Evolutionary conservation across 2,797 vertebrate genomes (phyloP), one percentile per base, ranked within the genome.

Genomic region (Babyrousa celebensis): DNA sequence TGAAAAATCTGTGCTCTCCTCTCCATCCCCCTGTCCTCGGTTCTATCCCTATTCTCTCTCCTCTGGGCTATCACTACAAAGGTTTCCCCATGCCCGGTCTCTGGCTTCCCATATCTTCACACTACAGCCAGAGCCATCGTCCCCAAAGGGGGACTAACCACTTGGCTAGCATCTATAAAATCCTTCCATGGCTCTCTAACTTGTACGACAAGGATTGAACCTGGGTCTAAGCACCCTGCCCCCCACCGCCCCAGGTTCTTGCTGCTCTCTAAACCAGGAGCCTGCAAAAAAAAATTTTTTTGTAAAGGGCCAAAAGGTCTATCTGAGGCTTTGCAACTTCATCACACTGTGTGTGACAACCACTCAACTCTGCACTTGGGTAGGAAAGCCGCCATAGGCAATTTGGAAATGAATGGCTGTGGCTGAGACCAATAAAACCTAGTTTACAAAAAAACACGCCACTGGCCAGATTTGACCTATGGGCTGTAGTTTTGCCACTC

Each of bases 1-100:
- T 36, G 54, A 70, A 56, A 48, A 48, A 12, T 7, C 2, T 6
- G 20, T 3, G 5, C 23, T 25, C 14, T 60, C 43, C 8, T 79
- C 58, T 23, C 32, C 12, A 23, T 5, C 9, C 21, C 27, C 25
- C 6, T 67, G 54, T 43, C 75, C 20, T 9, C 0, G 1, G 1
- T 40, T 23, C 17, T 7, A 5, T 48, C 20, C 12, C 32, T 4
- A 52, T 3, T 3, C 6, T 21, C 29, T 43, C 27, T 82, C 32
- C 74, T 16, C 54, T 23, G 17, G 40, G 40, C 48, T 54, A 4
- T 4, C 20, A 52, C 56, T n/a, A 12, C 3, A 27, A 60, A 65
- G 20, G 12, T 48, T 18, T n/a, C 48, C 29, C 40, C 9, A 36
- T 10, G 1, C 16, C 36, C 4, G 18, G 7, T 2, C 18, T 32